These are phyloP conservation scores for Drosophila willistoni DNA, from an alignment of 1,140 invertebrate species.

Conservation along the genomic window DNA sequence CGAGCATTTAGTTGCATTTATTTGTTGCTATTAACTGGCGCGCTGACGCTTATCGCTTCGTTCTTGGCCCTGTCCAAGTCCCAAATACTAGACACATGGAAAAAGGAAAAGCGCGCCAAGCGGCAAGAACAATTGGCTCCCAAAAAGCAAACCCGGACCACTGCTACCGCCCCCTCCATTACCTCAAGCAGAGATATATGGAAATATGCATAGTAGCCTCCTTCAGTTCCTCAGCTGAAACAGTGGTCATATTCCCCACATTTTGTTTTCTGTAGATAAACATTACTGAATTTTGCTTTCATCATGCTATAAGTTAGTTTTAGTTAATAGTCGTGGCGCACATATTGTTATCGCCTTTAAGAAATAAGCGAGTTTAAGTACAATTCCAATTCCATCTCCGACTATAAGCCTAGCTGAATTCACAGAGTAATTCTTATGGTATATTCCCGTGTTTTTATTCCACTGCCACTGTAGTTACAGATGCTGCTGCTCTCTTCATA, in stretches of 20 bases:
- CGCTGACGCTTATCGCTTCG: constrained; percentile 78
- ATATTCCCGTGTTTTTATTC: constrained; percentile 14
- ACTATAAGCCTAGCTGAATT: constrained; percentile 11
- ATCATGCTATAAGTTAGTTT: too few species aligned
- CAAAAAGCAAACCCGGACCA: constrained; percentile 46
- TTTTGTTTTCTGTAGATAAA: neutral
- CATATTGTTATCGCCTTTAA: constrained; percentile 67
- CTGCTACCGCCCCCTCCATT: constrained; percentile 43
- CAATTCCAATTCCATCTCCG: constrained; percentile 49
- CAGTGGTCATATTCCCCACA: constrained; percentile 16
- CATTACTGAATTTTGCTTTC: too few species aligned
- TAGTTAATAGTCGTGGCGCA: constrained; percentile 58
- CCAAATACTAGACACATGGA: constrained; percentile 59
- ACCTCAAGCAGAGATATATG: constrained; percentile 3
- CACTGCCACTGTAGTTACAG: constrained; percentile 15
- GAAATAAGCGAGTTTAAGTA: constrained; percentile 47
- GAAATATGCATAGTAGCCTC: neutral
- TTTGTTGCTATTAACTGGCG: constrained; percentile 83
- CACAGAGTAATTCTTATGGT: neutral
- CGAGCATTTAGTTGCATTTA: constrained; percentile 83
- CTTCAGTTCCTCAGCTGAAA: neutral
- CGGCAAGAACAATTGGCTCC: constrained; percentile 77
- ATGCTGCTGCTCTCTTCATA: constrained; percentile 48
- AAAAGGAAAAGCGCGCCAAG: constrained; percentile 66
- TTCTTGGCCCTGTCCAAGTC: constrained; percentile 12